phyloP scores from a whole-genome alignment of 2,888 invertebrate species.

The Tipula confusa region DNA sequence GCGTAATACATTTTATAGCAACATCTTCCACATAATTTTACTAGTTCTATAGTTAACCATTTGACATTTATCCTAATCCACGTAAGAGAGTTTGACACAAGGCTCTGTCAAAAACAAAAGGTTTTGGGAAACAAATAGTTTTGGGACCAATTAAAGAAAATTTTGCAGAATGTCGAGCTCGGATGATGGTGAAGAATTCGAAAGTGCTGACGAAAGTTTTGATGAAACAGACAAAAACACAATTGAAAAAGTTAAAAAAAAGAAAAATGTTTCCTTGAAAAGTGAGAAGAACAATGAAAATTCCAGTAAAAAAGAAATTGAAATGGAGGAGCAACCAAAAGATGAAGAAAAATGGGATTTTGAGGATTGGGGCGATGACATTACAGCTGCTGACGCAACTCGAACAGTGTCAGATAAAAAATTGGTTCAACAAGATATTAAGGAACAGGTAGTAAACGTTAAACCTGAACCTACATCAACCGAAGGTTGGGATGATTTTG shows the following conservation, averaged over 20 bases:
- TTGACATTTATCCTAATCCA: background rate
- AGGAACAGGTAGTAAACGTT: constrained; percentile 33
- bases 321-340: constrained; percentile 30
- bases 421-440: background rate
- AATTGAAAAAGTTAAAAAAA: constrained; percentile 38
- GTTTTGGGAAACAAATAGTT: background rate
- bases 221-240: constrained; percentile 36
- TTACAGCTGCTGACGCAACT: constrained; percentile 33
- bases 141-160: background rate
- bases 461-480: constrained; percentile 31
- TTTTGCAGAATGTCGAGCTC: constrained; percentile 59
- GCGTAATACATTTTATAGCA: background rate
- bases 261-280: constrained; percentile 26
- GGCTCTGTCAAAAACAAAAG: background rate
- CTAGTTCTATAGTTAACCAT: background rate
- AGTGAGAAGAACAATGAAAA: background rate
- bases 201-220: constrained; percentile 70
- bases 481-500: constrained; percentile 55
- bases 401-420: constrained; percentile 26
- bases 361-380: constrained; percentile 33
- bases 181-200: constrained; percentile 71
- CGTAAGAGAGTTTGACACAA: background rate
- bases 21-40: background rate
- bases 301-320: constrained; percentile 31
- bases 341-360: constrained; percentile 34